Evolutionary conservation across 1,140 invertebrate genomes (phyloP).

Genomic region (Pachyrhynchus sulphureomaculatus): DNA sequence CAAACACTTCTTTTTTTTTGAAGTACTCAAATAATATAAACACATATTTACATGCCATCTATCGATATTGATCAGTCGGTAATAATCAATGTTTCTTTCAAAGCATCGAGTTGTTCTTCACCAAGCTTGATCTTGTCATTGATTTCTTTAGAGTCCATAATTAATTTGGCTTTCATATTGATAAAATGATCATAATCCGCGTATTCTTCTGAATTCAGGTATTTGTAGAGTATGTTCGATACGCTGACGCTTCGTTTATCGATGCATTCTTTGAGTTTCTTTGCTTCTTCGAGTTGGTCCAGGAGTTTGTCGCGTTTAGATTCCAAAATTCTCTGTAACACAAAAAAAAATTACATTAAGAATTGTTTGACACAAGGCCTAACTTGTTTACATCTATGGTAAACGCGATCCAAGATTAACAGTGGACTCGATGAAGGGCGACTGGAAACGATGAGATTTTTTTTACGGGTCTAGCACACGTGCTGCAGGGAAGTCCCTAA

Average conservation of each 20-base stretch:
- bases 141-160: constrained; percentile 82
- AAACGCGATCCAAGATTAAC: too few species aligned
- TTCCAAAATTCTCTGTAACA: constrained; percentile 71
- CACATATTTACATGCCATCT: constrained; percentile 10
- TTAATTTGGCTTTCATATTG: constrained; percentile 88
- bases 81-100: constrained; percentile 65
- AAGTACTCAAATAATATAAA: constrained; percentile 5
- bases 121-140: constrained; percentile 85
- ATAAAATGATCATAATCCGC: constrained; percentile 87
- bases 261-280: constrained; percentile 79
- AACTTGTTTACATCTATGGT: too few species aligned
- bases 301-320: constrained; percentile 76
- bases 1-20: too few species aligned
- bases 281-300: constrained; percentile 82
- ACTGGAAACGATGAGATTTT: too few species aligned
- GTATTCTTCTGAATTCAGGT: constrained; percentile 73
- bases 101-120: constrained; percentile 77
- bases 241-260: constrained; percentile 78
- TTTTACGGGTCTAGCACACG: too few species aligned
- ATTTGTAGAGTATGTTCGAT: constrained; percentile 71
- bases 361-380: too few species aligned
- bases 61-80: constrained; percentile 39
- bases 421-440: too few species aligned
- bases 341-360: constrained; percentile 1
- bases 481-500: too few species aligned